Conservation (phyloP, 2,113 vertebrate genomes). For the Rhabdomys dilectus region DNA sequence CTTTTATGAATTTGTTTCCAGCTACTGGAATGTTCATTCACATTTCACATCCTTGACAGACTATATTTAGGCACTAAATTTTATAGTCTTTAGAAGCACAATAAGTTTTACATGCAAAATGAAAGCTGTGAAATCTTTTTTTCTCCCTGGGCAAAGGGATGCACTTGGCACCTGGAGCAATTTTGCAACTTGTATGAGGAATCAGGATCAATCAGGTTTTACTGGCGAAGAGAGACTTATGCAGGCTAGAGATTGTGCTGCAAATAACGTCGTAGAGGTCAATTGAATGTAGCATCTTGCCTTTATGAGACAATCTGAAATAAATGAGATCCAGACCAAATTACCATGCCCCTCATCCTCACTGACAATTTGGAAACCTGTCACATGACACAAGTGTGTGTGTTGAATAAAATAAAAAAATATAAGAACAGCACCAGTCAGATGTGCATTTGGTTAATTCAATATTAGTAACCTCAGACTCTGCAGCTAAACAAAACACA, state of each 20-base stretch:
- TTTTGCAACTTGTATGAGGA: conserved; percentile 68
- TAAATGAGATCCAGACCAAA: conserved; percentile 52
- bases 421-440: neutral
- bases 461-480: neutral
- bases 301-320: conserved; percentile 42
- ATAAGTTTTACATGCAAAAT: conserved; percentile 71
- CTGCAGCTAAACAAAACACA: neutral
- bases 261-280: conserved; percentile 19
- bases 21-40: conserved; percentile 59
- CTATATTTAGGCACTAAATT: conserved; percentile 56
- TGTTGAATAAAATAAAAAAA: conserved; percentile 39
- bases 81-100: conserved; percentile 62
- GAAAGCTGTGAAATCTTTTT: conserved; percentile 58
- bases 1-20: conserved; percentile 65
- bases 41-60: conserved; percentile 62
- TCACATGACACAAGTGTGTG: neutral
- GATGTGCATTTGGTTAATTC: conserved; percentile 21
- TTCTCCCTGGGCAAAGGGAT: conserved; percentile 59
- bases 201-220: conserved; percentile 60
- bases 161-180: conserved; percentile 32
- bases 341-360: neutral
- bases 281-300: conserved; percentile 39
- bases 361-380: conserved; percentile 25
- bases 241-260: neutral
- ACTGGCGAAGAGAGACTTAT: conserved; percentile 38